Evolutionary conservation across 1,140 invertebrate genomes (phyloP), one percentile per base, ranked within the genome.

Genomic region (Patella vulgata): DNA sequence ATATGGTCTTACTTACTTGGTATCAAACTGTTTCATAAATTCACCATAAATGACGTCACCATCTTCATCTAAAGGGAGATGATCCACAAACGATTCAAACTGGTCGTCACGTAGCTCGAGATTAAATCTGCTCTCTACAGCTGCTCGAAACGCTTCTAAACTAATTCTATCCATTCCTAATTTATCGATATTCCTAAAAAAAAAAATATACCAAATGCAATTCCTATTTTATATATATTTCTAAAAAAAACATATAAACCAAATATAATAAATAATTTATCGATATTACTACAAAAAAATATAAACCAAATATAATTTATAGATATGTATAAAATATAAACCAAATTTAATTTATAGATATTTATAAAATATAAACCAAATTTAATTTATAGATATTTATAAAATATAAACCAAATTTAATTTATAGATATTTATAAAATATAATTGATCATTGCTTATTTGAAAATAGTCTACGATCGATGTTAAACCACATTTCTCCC

Each of bases 21-120:
- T 82, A 54, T 85, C 83, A 66, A 85, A 85, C 55, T 80, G 78
- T 53, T 81, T 71, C 76, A 85, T 81, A 57, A 85, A 84, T 33
- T 79, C 76, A 17, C 74, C 71, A 64, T 85, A 85, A 68, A 71
- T 75, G n/a, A 85, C 79, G 57, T 74, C 69, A 1, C 81, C 81
- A 27, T 81, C 75, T 25, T 76, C 75, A 59, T 82, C 78, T 14
- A 82, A 59, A 11, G 83, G 83, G 6, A 85, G 54, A 43, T 73
- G 67, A 51, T 83, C 81, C 3, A 83, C 55, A 59, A 85, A 78
- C 2, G 55, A 44, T 4, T 73, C 65, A 55, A 82, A 85, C 73
- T 84, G 80, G 0, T 69, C 66, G 36, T 85, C 78, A 2, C 75
- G 72, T 42, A 85, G 61, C 42, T 81, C 77, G 31, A 83, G 60